A percentile compares a stretch with the other conserved stretches of the same genome.
Evolutionary conservation across 2,113 vertebrate species (phyloP).

Genomic region (Brachypodius melanocephalos): DNA sequence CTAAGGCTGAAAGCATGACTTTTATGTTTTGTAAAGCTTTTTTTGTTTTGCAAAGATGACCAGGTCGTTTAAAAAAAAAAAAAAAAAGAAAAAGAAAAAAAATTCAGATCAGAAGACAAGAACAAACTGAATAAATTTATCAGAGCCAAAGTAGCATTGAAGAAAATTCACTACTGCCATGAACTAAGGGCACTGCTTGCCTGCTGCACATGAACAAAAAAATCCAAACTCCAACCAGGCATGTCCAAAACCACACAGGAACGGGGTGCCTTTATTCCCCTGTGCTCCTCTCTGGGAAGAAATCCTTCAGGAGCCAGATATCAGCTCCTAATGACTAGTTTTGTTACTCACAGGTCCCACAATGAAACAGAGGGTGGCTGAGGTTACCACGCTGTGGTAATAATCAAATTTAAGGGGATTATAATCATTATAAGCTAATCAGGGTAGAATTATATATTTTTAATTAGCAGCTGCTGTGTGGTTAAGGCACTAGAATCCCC

Average conservation of each 20-base stretch:
- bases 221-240: not conserved
- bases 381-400: constrained; percentile 2
- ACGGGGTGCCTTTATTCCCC: not conserved
- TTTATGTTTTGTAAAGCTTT: not conserved
- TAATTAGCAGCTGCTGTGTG: constrained; percentile 63
- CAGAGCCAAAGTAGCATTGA: not conserved
- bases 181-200: not conserved
- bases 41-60: not conserved
- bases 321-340: not conserved
- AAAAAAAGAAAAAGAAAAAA: no score
- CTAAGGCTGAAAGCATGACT: not conserved
- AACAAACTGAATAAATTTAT: not conserved
- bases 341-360: not conserved
- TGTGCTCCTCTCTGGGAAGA: not conserved
- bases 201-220: not conserved
- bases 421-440: constrained; percentile 57
- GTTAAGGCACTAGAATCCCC: constrained; percentile 27
- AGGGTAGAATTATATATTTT: constrained; percentile 46
- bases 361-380: constrained; percentile 20
- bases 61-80: not conserved
- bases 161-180: not conserved
- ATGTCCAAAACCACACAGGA: not conserved
- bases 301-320: not conserved
- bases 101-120: not conserved
- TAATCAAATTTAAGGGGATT: constrained; percentile 49